A percentile compares a stretch with the other conserved stretches of the same genome.
These are phyloP conservation scores for Lasioglossum marginatum DNA, from an alignment of 2,888 invertebrate species.

Conservation along the genomic window DNA sequence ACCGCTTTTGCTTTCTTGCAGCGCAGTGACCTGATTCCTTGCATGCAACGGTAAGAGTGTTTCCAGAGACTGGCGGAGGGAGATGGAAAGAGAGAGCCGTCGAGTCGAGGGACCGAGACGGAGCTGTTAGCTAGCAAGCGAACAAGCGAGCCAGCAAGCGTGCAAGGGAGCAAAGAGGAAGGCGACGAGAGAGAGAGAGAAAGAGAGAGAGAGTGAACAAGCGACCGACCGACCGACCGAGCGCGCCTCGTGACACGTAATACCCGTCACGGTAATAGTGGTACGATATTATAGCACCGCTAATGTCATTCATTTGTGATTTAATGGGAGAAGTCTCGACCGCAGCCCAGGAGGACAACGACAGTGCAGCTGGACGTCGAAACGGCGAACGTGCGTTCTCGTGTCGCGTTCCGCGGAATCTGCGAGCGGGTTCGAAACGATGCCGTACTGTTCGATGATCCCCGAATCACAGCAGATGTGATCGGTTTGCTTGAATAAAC, in stretches of 20 bases:
- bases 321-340: constrained; percentile 80
- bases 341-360: constrained; percentile 64
- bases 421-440: background rate
- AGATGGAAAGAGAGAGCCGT: constrained; percentile 70
- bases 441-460: background rate
- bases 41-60: constrained; percentile 82
- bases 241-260: constrained; percentile 82
- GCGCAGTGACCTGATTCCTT: constrained; percentile 84
- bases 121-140: constrained; percentile 40
- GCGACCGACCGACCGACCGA: constrained; percentile 51
- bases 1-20: constrained; percentile 83
- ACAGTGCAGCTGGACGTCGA: constrained; percentile 38
- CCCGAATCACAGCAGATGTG: background rate
- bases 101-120: constrained; percentile 63
- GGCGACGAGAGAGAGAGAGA: background rate
- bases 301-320: constrained; percentile 84
- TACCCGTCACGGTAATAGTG: constrained; percentile 83
- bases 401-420: background rate
- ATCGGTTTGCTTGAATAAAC: background rate
- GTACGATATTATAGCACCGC: constrained; percentile 83
- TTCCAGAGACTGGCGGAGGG: constrained; percentile 75
- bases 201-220: constrained; percentile 28
- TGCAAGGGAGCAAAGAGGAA: constrained; percentile 27
- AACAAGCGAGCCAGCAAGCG: constrained; percentile 46
- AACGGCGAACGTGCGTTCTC: background rate